These are phyloP conservation scores for Falco concolor DNA, from an alignment of 2,797 vertebrate genomes.

Conservation along the genomic window DNA sequence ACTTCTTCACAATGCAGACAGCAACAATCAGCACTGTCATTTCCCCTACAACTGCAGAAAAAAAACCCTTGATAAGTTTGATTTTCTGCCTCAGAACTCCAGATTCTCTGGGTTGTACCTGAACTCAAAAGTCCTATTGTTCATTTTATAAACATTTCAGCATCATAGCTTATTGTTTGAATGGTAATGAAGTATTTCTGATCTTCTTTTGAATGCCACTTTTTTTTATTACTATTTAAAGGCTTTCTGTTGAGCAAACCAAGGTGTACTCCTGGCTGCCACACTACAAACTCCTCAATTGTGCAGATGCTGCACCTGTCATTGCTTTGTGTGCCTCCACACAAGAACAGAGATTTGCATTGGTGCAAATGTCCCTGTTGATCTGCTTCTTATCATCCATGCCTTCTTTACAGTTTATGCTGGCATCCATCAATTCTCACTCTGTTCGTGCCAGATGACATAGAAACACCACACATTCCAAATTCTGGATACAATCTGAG, in stretches of 20 bases:
- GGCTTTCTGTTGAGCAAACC: constrained; percentile 16
- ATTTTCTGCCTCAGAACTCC: background rate
- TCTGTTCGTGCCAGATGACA: background rate
- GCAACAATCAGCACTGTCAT: background rate
- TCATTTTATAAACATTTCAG: constrained; percentile 23
- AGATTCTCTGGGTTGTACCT: background rate
- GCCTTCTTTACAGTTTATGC: background rate
- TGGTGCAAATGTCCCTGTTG: background rate
- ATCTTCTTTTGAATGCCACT: background rate
- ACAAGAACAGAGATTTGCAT: constrained; percentile 4
- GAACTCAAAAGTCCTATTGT: background rate
- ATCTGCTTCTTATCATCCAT: background rate
- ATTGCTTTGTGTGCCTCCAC: background rate
- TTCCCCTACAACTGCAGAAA: background rate
- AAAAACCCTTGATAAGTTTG: background rate
- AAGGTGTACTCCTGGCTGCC: constrained; percentile 38
- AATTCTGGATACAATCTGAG: background rate
- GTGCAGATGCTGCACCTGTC: constrained; percentile 38
- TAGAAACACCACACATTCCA: background rate
- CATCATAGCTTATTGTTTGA: constrained; percentile 18
- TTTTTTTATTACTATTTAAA: background rate
- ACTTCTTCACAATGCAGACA: background rate
- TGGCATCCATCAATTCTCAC: background rate
- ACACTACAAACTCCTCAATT: constrained; percentile 30
- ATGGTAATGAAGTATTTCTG: constrained; percentile 27